phyloP scores from a whole-genome alignment of 1,140 invertebrate species.

The Papilio aristodemus region DNA sequence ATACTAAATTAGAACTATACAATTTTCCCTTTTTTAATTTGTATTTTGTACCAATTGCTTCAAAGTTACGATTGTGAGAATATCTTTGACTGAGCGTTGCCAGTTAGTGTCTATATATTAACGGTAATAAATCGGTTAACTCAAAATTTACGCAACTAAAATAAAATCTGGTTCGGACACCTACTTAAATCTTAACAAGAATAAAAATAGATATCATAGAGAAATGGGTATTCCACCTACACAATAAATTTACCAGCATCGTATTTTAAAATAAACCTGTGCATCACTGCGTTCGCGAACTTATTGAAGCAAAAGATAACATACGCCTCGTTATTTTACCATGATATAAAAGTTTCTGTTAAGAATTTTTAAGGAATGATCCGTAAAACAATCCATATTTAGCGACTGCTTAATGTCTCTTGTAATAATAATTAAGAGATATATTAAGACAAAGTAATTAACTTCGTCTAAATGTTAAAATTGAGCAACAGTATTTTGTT shows the following conservation, averaged over 20 bases:
- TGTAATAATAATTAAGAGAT: background rate
- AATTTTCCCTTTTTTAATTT: too few species aligned
- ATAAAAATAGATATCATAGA: too few species aligned
- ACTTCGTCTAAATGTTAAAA: constrained; percentile 16
- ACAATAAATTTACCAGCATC: background rate
- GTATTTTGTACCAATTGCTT: too few species aligned
- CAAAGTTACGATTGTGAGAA: too few species aligned
- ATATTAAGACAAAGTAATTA: constrained; percentile 27
- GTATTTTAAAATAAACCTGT: background rate
- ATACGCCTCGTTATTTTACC: background rate
- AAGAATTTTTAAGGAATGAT: background rate
- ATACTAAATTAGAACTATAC: too few species aligned
- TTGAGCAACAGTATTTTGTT: constrained; percentile 5
- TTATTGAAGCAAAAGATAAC: constrained; percentile 9
- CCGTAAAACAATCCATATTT: background rate
- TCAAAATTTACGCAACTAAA: too few species aligned
- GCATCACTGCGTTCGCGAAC: background rate
- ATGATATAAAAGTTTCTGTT: background rate
- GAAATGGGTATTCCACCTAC: background rate
- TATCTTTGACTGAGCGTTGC: too few species aligned
- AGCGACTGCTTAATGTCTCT: background rate
- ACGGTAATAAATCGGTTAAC: too few species aligned
- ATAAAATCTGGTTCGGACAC: too few species aligned
- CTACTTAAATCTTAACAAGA: too few species aligned
- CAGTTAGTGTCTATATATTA: too few species aligned